Conservation (phyloP, 2,888 invertebrate genomes). For the Electrophaes corylata region DNA sequence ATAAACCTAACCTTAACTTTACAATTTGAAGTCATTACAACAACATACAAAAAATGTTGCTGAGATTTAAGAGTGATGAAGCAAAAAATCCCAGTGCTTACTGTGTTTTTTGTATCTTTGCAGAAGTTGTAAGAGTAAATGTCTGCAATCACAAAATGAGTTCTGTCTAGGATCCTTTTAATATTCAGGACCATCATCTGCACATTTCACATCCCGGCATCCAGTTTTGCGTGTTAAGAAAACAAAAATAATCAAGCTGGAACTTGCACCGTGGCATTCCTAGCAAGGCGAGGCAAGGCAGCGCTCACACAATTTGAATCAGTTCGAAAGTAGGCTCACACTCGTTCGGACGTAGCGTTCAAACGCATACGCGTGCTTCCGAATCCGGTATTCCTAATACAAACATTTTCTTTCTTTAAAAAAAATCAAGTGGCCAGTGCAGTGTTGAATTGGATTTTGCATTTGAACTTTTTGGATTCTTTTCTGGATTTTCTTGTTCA, state of each 20-base stretch:
- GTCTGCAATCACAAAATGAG: no score
- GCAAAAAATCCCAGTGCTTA: no score
- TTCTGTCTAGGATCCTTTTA: no score
- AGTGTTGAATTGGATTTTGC: conserved; percentile 58
- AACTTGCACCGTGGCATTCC: conserved; percentile 75
- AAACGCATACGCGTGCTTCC: conserved; percentile 53
- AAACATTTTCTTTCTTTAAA: conserved; percentile 43
- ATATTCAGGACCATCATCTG: conserved; percentile 11
- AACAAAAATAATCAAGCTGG: conserved; percentile 62
- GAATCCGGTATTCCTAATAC: conserved; percentile 56
- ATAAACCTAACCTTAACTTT: no score
- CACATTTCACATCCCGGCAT: conserved; percentile 46
- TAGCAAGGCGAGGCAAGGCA: conserved; percentile 58
- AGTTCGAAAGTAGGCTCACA: conserved; percentile 78
- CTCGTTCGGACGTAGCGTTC: conserved; percentile 64
- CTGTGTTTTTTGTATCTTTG: no score
- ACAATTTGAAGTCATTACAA: no score
- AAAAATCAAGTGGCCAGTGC: conserved; percentile 64
- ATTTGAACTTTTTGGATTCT: conserved; percentile 59
- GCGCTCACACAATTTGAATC: conserved; percentile 45
- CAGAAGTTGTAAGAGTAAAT: no score
- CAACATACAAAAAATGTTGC: no score
- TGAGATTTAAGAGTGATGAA: no score
- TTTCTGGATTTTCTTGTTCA: conserved; percentile 64
- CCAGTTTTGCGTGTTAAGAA: conserved; percentile 61